Conservation (phyloP, 2,113 vertebrate species). For the Burhinus oedicnemus region DNA sequence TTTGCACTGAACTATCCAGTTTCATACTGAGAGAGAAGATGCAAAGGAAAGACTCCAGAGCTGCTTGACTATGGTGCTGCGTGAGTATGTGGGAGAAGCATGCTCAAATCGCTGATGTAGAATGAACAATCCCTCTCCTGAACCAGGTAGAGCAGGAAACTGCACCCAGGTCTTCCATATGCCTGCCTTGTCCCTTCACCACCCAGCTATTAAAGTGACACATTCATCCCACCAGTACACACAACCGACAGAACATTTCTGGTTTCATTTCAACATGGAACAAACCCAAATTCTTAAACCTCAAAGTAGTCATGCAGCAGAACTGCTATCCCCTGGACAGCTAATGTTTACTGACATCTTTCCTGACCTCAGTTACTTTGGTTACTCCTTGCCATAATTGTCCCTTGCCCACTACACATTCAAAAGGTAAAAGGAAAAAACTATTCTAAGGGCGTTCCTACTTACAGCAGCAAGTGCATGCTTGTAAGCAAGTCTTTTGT, state of each 20-base stretch:
- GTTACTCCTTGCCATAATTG: not conserved
- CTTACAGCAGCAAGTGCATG: not conserved
- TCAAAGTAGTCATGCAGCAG: not conserved
- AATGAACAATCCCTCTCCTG: not conserved
- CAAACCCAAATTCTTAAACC: not conserved
- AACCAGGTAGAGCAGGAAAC: not conserved
- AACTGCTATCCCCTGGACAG: not conserved
- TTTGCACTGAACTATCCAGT: not conserved
- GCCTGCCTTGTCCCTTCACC: not conserved
- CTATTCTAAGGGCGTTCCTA: not conserved
- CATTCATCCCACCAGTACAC: not conserved
- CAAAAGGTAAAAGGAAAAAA: not conserved
- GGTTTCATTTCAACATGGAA: not conserved
- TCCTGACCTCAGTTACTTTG: not conserved
- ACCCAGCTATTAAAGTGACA: not conserved
- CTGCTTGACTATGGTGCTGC: not conserved
- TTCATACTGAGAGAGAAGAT: not conserved
- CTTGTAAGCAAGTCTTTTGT: not conserved
- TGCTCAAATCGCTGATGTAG: not conserved
- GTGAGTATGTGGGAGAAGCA: not conserved
- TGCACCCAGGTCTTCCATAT: not conserved
- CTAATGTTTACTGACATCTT: not conserved
- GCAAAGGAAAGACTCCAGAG: not conserved
- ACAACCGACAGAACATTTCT: not conserved
- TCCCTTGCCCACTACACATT: not conserved